Conservation (phyloP, 2,888 invertebrate species). For the Microplitis manilae region DNA sequence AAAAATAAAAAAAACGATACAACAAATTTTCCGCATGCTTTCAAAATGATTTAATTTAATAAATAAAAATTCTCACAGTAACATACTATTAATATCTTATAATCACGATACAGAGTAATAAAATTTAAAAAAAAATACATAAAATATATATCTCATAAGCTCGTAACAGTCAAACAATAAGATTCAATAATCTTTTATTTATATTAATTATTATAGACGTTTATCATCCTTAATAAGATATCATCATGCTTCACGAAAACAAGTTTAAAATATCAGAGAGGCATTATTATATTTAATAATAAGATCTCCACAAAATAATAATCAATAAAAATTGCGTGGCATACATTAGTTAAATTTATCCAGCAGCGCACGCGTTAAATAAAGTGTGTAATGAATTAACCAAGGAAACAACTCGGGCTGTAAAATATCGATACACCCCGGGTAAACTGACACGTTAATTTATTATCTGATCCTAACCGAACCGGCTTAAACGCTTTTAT, state of each 20-base stretch:
- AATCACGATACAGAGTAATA: background rate
- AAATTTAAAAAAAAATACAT: too few species aligned
- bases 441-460: constrained; percentile 40
- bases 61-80: background rate
- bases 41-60: background rate
- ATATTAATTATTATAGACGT: too few species aligned
- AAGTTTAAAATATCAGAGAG: too few species aligned
- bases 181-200: too few species aligned
- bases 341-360: background rate
- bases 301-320: too few species aligned
- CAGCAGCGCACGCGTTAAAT: background rate
- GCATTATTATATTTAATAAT: too few species aligned
- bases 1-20: background rate
- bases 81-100: background rate
- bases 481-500: background rate
- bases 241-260: too few species aligned
- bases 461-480: constrained; percentile 27
- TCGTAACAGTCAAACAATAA: too few species aligned
- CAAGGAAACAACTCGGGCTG: background rate
- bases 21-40: background rate
- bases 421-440: constrained; percentile 30
- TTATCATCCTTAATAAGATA: too few species aligned
- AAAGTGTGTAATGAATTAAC: constrained; percentile 34
- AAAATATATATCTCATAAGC: too few species aligned
- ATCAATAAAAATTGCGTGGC: too few species aligned